phyloP scores from a whole-genome alignment of 2,888 invertebrate genomes.

The Byasa hedistus region DNA sequence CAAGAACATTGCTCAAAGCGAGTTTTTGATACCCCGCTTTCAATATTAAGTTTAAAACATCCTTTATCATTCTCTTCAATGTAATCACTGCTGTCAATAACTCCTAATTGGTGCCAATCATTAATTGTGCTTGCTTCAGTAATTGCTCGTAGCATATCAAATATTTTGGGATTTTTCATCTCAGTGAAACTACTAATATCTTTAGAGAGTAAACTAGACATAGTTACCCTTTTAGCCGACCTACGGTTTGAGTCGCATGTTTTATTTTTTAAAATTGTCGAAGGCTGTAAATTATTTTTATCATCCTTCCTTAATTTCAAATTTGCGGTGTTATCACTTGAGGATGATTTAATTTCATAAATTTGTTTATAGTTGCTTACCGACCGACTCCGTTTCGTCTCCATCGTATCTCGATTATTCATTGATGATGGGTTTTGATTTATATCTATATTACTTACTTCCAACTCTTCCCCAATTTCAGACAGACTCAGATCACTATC shows the following conservation, averaged over 20 bases:
- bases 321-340: constrained; percentile 30
- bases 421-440: constrained; percentile 4
- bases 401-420: constrained; percentile 18
- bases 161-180: constrained; percentile 43
- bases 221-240: constrained; percentile 60
- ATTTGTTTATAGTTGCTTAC: constrained; percentile 29
- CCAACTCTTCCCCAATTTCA: constrained; percentile 29
- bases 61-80: constrained; percentile 38
- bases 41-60: constrained; percentile 52
- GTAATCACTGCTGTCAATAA: constrained; percentile 58
- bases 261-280: constrained; percentile 54
- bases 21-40: constrained; percentile 59
- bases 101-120: constrained; percentile 63
- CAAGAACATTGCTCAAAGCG: constrained; percentile 64
- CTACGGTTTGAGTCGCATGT: constrained; percentile 30
- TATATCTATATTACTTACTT: constrained; percentile 26
- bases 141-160: constrained; percentile 58
- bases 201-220: constrained; percentile 47
- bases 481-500: constrained; percentile 18
- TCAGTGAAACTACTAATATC: constrained; percentile 35
- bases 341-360: constrained; percentile 23
- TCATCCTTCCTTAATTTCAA: constrained; percentile 29
- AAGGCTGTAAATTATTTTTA: constrained; percentile 38
- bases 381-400: constrained; percentile 34
- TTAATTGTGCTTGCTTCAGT: constrained; percentile 52